Percentiles rank a stretch among this genome's conserved stretches.
These are phyloP conservation scores for Bombus affinis DNA, from an alignment of 1,140 invertebrate species.

Conservation along the genomic window DNA sequence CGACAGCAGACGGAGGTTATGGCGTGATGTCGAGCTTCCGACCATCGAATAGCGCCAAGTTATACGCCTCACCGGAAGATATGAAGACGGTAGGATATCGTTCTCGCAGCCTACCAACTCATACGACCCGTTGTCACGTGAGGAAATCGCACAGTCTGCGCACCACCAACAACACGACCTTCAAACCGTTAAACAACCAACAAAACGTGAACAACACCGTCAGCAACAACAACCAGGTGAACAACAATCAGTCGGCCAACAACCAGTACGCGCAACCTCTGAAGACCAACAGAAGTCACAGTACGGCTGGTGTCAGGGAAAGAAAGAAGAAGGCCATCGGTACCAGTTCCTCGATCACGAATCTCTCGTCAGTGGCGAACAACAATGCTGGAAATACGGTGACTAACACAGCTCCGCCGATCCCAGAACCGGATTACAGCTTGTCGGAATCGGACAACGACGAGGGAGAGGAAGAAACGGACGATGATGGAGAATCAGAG, in stretches of 20 bases:
- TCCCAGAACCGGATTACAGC: slow-evolving; percentile 95
- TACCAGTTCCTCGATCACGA: slow-evolving; percentile 77
- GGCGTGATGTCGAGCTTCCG: slow-evolving; percentile 92
- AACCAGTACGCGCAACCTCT: slow-evolving; percentile 88
- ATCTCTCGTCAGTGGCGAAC: slow-evolving; percentile 69
- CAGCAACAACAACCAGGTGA: slow-evolving; percentile 65
- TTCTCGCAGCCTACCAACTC: slow-evolving; percentile 85
- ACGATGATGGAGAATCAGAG: slow-evolving; percentile 84
- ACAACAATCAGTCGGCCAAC: slow-evolving; percentile 55
- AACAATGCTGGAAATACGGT: slow-evolving; percentile 63
- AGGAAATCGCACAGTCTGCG: slow-evolving; percentile 86
- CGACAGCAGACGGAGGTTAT: slow-evolving; percentile 74
- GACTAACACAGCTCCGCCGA: slow-evolving; percentile 85
- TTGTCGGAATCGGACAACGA: slow-evolving; percentile 88
- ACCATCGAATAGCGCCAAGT: slow-evolving; percentile 91
- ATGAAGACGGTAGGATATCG: slow-evolving; percentile 91
- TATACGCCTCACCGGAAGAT: slow-evolving; percentile 94
- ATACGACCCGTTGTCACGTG: slow-evolving; percentile 83
- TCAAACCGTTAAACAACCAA: slow-evolving; percentile 71
- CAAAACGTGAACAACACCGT: slow-evolving; percentile 47
- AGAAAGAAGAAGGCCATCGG: slow-evolving; percentile 76
- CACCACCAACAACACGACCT: slow-evolving; percentile 79
- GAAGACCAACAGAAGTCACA: slow-evolving; percentile 84
- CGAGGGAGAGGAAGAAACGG: slow-evolving; percentile 80
- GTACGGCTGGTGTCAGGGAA: slow-evolving; percentile 81